Conservation (phyloP, 2,888 invertebrate genomes). For the Torymus tubicola region DNA sequence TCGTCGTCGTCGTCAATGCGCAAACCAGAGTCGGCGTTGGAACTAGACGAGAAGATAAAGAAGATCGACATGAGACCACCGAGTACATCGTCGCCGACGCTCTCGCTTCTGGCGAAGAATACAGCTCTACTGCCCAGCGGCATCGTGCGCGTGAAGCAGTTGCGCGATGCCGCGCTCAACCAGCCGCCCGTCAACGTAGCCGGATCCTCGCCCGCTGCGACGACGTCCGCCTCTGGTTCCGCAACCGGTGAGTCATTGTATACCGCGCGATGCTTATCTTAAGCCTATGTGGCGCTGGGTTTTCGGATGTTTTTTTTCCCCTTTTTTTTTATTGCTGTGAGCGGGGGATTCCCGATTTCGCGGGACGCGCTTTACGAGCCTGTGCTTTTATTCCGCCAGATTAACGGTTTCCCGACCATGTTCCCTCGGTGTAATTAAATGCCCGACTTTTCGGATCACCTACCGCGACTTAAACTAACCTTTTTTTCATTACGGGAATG, state of each 20-base stretch:
- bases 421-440: slow-evolving; percentile 12
- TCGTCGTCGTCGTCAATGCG: slow-evolving; percentile 1
- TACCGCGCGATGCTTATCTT: background rate
- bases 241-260: slow-evolving; percentile 69
- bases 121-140: slow-evolving; percentile 67
- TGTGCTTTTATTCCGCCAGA: slow-evolving; percentile 6
- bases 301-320: background rate
- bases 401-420: background rate
- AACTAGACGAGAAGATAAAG: slow-evolving; percentile 67
- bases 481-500: background rate
- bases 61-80: slow-evolving; percentile 66
- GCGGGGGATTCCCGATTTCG: slow-evolving; percentile 6
- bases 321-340: background rate
- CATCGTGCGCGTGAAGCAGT: slow-evolving; percentile 66
- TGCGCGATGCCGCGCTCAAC: slow-evolving; percentile 50
- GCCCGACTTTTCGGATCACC: slow-evolving; percentile 12
- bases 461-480: background rate
- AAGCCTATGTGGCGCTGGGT: background rate
- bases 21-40: slow-evolving; percentile 39
- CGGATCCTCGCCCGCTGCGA: slow-evolving; percentile 6
- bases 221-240: slow-evolving; percentile 65
- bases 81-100: slow-evolving; percentile 60
- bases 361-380: slow-evolving; percentile 6
- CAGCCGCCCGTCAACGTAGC: slow-evolving; percentile 17
- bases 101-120: slow-evolving; percentile 66